phyloP scores from a whole-genome alignment of 1,140 invertebrate species.

The Delia radicum region DNA sequence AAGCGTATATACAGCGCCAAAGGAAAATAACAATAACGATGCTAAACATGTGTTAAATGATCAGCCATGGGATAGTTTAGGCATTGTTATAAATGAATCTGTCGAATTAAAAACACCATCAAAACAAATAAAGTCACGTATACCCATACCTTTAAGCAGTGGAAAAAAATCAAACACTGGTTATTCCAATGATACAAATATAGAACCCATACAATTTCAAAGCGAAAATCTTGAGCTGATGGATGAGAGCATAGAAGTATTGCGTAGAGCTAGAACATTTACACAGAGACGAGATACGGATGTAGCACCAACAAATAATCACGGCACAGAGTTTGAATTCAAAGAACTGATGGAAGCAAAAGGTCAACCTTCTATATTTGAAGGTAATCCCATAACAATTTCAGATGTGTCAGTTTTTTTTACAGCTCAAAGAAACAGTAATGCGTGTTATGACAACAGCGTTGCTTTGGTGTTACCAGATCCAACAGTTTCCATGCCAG shows the following conservation, averaged over 20 bases:
- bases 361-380: background rate
- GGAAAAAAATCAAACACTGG: background rate
- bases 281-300: background rate
- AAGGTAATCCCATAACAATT: conserved; percentile 25
- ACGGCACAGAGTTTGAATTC: background rate
- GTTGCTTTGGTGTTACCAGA: background rate
- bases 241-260: conserved; percentile 7
- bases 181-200: background rate
- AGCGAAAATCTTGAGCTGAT: background rate
- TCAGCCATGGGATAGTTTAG: background rate
- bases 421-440: background rate
- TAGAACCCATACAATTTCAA: background rate
- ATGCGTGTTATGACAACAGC: background rate
- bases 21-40: background rate
- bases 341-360: background rate
- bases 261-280: background rate
- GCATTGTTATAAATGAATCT: background rate
- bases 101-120: background rate
- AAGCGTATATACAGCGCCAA: too few relatives aligned
- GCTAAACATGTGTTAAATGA: too few relatives aligned
- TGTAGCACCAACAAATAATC: background rate
- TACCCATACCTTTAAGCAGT: background rate
- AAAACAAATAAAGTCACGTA: background rate
- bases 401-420: conserved; percentile 24
- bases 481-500: background rate